phyloP scores from a whole-genome alignment of 2,797 vertebrate species.

The Typhlichthys eigenmanni region DNA sequence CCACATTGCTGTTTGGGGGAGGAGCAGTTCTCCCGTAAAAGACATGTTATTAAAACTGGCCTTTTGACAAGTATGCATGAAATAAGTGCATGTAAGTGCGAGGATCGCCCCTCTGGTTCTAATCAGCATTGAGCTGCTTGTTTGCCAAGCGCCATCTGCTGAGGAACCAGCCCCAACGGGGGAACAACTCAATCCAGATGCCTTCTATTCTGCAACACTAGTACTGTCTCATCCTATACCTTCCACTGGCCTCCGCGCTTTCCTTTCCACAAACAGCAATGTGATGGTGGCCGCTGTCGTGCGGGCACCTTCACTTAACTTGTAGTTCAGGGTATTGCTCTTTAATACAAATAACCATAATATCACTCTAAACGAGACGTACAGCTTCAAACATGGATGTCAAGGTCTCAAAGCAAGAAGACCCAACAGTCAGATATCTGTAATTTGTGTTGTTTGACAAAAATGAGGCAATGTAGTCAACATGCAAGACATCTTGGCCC shows the following conservation, averaged over 20 bases:
- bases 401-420: too few relatives aligned
- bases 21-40: constrained; percentile 25
- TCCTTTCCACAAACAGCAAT: constrained; percentile 1
- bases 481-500: too few relatives aligned
- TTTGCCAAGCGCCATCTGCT: constrained; percentile 71
- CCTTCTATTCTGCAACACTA: constrained; percentile 64
- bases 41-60: constrained; percentile 60
- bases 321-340: not conserved
- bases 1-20: constrained; percentile 24
- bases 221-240: constrained; percentile 46
- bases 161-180: constrained; percentile 53
- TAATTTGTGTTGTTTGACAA: too few relatives aligned
- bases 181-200: constrained; percentile 76
- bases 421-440: too few relatives aligned
- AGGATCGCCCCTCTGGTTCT: constrained; percentile 65
- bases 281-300: constrained; percentile 1
- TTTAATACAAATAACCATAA: constrained; percentile 3
- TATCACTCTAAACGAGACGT: too few relatives aligned
- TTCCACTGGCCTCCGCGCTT: too few relatives aligned
- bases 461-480: too few relatives aligned
- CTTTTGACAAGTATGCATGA: constrained; percentile 57
- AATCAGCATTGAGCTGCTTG: constrained; percentile 69
- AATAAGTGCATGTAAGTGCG: constrained; percentile 47
- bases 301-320: not conserved
- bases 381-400: too few relatives aligned